These are phyloP conservation scores for Chromoteleia sp. DNA, from an alignment of 2,888 invertebrate genomes.

Conservation along the genomic window DNA sequence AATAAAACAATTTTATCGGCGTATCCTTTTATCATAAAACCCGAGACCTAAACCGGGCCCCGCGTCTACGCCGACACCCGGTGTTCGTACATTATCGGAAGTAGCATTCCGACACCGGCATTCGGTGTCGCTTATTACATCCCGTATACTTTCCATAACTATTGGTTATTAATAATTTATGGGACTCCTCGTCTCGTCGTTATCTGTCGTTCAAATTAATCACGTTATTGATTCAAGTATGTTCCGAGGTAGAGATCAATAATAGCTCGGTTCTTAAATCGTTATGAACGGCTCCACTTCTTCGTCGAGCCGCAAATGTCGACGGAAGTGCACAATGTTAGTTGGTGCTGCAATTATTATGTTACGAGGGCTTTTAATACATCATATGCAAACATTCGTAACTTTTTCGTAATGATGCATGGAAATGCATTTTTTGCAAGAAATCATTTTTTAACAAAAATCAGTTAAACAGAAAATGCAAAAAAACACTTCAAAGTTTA, in stretches of 20 bases:
- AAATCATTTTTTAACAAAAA: too few relatives aligned
- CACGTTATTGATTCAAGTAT: slow-evolving; percentile 49
- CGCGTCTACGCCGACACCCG: slow-evolving; percentile 17
- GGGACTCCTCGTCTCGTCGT: slow-evolving; percentile 32
- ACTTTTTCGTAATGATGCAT: too few relatives aligned
- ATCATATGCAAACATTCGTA: too few relatives aligned
- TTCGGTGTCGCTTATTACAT: slow-evolving; percentile 79
- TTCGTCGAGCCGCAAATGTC: not conserved
- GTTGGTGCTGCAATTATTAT: too few relatives aligned
- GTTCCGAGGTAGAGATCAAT: slow-evolving; percentile 27
- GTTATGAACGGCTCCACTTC: slow-evolving; percentile 2
- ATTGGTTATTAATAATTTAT: slow-evolving; percentile 64
- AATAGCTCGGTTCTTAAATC: slow-evolving; percentile 12
- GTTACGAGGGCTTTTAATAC: too few relatives aligned
- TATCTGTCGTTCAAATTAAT: slow-evolving; percentile 55
- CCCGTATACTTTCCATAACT: slow-evolving; percentile 60
- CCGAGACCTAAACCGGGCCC: slow-evolving; percentile 16
- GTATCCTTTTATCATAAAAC: slow-evolving; percentile 43
- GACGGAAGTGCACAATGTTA: not conserved
- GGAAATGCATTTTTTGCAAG: too few relatives aligned
- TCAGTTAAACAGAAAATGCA: too few relatives aligned
- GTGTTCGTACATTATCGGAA: slow-evolving; percentile 72
- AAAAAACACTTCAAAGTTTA: too few relatives aligned
- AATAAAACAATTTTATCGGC: slow-evolving; percentile 25
- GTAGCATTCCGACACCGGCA: slow-evolving; percentile 74